A percentile compares a stretch with the other conserved stretches of the same genome.
These are phyloP conservation scores for Xiphorhynchus elegans DNA, from an alignment of 2,113 vertebrate genomes.

Conservation along the genomic window DNA sequence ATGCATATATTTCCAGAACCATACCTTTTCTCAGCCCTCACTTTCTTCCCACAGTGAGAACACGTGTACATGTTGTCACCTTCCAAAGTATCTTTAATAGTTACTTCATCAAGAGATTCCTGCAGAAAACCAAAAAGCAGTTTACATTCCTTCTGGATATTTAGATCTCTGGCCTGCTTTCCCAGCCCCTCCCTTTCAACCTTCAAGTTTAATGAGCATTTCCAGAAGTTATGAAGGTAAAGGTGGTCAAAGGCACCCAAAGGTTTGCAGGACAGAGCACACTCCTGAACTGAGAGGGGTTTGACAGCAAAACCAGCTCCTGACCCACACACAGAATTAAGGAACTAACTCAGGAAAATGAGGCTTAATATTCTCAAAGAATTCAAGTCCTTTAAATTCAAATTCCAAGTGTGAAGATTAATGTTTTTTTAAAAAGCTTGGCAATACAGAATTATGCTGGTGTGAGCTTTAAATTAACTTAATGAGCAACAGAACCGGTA, in stretches of 20 bases:
- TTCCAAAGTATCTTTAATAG: conserved; percentile 98
- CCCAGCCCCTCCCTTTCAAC: not conserved
- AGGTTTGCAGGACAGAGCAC: not conserved
- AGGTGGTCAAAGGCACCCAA: not conserved
- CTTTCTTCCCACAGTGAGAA: conserved; percentile 98
- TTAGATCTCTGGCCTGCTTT: not conserved
- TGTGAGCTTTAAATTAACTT: not conserved
- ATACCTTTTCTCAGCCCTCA: conserved; percentile 95
- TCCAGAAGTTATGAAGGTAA: not conserved
- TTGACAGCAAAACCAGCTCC: not conserved
- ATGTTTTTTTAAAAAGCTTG: not conserved
- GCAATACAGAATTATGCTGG: not conserved
- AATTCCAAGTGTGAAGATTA: not conserved
- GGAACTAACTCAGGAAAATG: not conserved
- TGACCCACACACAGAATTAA: not conserved
- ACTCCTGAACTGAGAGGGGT: not conserved
- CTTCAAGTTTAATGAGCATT: not conserved
- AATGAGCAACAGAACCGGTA: not conserved
- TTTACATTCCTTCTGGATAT: not conserved
- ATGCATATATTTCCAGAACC: not conserved
- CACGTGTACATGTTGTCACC: conserved; percentile 99
- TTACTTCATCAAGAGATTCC: conserved; percentile 99
- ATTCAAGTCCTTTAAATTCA: not conserved
- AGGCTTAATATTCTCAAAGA: not conserved
- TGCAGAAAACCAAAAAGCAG: conserved; percentile 34